Evolutionary conservation across 1,140 invertebrate genomes (phyloP).

Genomic region (Drosophila dunni): DNA sequence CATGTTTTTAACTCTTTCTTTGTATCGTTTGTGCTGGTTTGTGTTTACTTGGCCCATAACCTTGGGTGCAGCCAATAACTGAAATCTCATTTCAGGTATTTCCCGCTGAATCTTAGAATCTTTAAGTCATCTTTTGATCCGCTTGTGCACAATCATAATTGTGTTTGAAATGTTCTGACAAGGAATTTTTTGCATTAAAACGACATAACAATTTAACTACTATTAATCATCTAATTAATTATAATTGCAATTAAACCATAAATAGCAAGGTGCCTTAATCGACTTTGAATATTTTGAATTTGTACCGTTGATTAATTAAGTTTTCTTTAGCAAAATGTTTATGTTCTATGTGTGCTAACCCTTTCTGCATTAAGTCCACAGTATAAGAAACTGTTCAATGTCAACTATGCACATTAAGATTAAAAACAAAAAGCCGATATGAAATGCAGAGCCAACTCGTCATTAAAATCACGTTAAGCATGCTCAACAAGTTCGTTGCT

Average conservation of each 20-base stretch:
- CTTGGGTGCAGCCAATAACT: conserved; percentile 9
- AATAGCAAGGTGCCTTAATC: conserved; percentile 14
- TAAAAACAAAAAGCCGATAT: conserved; percentile 32
- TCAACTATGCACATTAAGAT: conserved; percentile 46
- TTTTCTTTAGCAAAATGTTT: neutral
- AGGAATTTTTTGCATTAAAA: conserved; percentile 12
- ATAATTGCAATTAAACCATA: conserved; percentile 43
- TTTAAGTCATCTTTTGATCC: neutral
- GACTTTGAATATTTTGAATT: no score
- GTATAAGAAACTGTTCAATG: conserved; percentile 50
- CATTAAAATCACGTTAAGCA: conserved; percentile 78
- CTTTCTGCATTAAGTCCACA: conserved; percentile 4
- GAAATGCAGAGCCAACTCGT: conserved; percentile 56
- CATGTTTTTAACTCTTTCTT: neutral
- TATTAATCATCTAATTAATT: conserved; percentile 70
- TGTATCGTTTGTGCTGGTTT: conserved; percentile 7
- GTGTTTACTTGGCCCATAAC: conserved; percentile 2
- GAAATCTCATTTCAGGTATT: neutral
- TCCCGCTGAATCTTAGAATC: neutral
- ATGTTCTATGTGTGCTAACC: neutral
- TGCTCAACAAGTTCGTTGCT: conserved; percentile 59
- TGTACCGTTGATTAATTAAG: neutral
- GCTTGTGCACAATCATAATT: conserved; percentile 15
- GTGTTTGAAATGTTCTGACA: conserved; percentile 2
- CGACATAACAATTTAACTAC: neutral